These are phyloP conservation scores for Natrix natrix DNA, from an alignment of 2,797 vertebrate genomes.

Conservation along the genomic window DNA sequence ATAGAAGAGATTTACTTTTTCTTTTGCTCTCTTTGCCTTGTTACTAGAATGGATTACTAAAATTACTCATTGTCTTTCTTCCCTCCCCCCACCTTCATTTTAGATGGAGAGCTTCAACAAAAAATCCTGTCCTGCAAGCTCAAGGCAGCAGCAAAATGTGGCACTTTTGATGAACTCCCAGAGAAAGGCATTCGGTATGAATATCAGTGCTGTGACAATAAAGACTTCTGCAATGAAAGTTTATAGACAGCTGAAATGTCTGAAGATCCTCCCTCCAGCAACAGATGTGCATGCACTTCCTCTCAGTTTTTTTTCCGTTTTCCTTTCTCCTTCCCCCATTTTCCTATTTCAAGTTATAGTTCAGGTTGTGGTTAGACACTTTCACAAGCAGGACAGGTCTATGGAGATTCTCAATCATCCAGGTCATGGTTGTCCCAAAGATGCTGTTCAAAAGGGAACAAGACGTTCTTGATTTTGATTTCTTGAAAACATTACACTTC, in stretches of 20 bases:
- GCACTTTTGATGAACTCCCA: background rate
- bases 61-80: background rate
- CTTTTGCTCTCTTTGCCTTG: background rate
- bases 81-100: background rate
- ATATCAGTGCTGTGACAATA: background rate
- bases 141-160: background rate
- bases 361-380: background rate
- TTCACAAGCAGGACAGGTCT: background rate
- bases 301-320: background rate
- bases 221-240: background rate
- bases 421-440: background rate
- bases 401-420: background rate
- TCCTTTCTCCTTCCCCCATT: background rate
- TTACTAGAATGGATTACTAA: background rate
- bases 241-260: background rate
- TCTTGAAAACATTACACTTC: background rate
- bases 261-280: background rate
- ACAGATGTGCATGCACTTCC: background rate
- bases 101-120: background rate
- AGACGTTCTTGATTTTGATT: background rate
- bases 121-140: background rate
- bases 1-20: background rate
- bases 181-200: background rate
- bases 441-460: background rate
- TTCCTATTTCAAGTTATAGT: background rate